phyloP scores from a whole-genome alignment of 2,888 invertebrate species.

The Plebejus melissa region DNA sequence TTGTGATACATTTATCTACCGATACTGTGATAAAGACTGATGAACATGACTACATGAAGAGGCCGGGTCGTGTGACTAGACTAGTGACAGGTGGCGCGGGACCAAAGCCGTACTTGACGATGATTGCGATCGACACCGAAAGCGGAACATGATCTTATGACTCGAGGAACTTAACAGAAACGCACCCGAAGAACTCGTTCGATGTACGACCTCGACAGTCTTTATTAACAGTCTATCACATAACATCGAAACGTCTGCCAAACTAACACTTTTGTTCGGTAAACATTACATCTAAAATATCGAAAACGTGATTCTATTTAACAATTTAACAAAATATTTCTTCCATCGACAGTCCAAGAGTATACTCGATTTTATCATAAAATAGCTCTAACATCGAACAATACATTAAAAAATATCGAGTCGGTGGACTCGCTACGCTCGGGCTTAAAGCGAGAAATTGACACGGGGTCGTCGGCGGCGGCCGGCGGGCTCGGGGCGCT shows the following conservation, averaged over 20 bases:
- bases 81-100: constrained; percentile 65
- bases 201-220: constrained; percentile 74
- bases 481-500: constrained; percentile 39
- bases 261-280: constrained; percentile 64
- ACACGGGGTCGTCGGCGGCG: constrained; percentile 58
- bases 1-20: constrained; percentile 79
- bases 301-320: constrained; percentile 72
- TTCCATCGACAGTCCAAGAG: constrained; percentile 65
- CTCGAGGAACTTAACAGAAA: constrained; percentile 55
- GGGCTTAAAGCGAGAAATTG: constrained; percentile 76
- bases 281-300: constrained; percentile 67
- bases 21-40: constrained; percentile 66
- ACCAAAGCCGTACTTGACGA: constrained; percentile 63
- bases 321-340: constrained; percentile 63
- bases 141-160: constrained; percentile 65
- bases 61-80: constrained; percentile 66
- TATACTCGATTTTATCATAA: constrained; percentile 74
- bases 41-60: constrained; percentile 71
- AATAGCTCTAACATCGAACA: constrained; percentile 77
- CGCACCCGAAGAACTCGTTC: constrained; percentile 63
- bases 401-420: constrained; percentile 72
- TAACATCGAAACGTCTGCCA: constrained; percentile 59
- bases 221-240: constrained; percentile 69
- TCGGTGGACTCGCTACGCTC: constrained; percentile 66
- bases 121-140: constrained; percentile 73